Percentiles rank a stretch among this genome's conserved stretches.
These are phyloP conservation scores for Heterohyrax brucei DNA, from an alignment of 2,797 vertebrate species.

Conservation along the genomic window DNA sequence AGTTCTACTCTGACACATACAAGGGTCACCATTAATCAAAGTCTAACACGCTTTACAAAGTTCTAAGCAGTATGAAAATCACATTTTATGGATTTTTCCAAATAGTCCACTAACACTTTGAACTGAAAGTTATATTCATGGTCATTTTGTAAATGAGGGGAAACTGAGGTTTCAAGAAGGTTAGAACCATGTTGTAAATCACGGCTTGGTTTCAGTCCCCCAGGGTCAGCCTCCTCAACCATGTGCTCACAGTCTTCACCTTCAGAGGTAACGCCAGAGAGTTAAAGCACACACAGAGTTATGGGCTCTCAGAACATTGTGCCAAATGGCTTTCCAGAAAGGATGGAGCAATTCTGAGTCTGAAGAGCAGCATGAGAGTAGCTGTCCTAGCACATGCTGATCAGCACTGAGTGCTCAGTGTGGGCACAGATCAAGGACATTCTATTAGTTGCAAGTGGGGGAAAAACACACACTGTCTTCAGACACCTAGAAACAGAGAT, in stretches of 20 bases:
- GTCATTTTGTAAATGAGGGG: background rate
- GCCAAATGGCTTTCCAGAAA: conserved; percentile 20
- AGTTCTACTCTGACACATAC: too few species aligned
- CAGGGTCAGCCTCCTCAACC: background rate
- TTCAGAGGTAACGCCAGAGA: background rate
- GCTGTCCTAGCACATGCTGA: background rate
- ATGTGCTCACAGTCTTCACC: background rate
- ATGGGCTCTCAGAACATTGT: accelerated
- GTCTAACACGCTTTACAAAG: background rate
- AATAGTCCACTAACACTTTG: background rate
- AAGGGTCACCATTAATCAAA: too few species aligned
- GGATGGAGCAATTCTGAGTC: background rate
- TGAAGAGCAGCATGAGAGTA: background rate
- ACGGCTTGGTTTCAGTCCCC: background rate
- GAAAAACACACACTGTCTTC: background rate
- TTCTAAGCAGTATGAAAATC: background rate
- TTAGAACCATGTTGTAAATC: background rate
- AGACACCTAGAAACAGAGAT: background rate
- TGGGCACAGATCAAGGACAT: background rate
- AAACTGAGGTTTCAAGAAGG: background rate
- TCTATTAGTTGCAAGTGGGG: background rate
- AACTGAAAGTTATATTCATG: background rate
- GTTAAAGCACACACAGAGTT: background rate
- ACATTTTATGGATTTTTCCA: background rate
- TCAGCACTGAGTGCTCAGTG: background rate